Conservation (phyloP, 2,888 invertebrate genomes). For the Entomobrya proxima region DNA sequence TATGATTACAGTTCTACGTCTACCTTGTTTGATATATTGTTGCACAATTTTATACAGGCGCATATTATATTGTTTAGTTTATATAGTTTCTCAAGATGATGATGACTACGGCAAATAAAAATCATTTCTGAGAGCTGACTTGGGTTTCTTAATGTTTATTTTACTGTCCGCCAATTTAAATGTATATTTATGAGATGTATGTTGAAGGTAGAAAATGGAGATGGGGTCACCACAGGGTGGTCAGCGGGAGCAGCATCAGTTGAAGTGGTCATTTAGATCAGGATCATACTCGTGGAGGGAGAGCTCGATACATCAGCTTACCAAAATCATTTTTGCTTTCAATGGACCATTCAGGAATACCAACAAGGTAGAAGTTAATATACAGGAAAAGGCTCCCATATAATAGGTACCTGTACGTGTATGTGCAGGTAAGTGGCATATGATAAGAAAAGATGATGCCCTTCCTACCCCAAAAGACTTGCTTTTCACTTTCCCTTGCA, state of each 20-base stretch:
- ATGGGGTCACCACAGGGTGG: neutral
- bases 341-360: neutral
- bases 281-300: neutral
- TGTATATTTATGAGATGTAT: slow-evolving; percentile 45
- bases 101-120: slow-evolving; percentile 32
- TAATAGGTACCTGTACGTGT: neutral
- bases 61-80: neutral
- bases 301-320: neutral
- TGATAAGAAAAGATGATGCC: slow-evolving; percentile 34
- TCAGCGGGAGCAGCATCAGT: neutral
- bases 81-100: neutral
- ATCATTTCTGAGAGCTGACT: neutral
- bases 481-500: slow-evolving; percentile 57
- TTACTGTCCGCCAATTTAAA: slow-evolving; percentile 14
- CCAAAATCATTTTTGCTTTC: neutral
- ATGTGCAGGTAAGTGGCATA: neutral
- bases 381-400: neutral
- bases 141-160: neutral
- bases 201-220: slow-evolving; percentile 22
- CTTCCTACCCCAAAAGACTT: slow-evolving; percentile 36
- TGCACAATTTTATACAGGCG: neutral
- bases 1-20: neutral
- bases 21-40: neutral
- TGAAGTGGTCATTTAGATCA: neutral
- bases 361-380: neutral